Base-by-base conservation (phyloP, 2,113 vertebrate species). In the Notothenia coriiceps region DNA sequence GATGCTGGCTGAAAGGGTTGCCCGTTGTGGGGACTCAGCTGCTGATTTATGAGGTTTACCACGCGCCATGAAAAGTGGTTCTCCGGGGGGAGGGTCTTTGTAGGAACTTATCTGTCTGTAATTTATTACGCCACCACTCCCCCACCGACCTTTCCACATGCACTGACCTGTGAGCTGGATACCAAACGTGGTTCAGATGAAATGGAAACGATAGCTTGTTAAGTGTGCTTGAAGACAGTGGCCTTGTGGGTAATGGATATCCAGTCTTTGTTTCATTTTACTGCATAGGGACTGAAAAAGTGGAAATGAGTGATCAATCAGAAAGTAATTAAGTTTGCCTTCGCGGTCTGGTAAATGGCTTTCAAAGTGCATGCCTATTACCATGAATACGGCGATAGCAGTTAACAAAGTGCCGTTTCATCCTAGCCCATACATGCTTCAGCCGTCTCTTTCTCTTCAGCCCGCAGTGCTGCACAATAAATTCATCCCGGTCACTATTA, bases 1-100 rank as follows among this genome's bases (percentile, higher is more conserved):
- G 80, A 77, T 13, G 65, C 22, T 15, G 63, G 70, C 70, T 77
- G 40, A 60, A 72, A 80, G 50, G 17, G 54, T 64, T 57, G 22
- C 55, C 33, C 3, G 46, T 77, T 50, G 64, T 33, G n/a, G 69
- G 59, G 66, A 84, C 73, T 77, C 56, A 0, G 63, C 46, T 13
- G 7, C 82, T 95, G 94, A 96, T 95, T 94, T 94, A 95, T 92
- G 85, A 85, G 89, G 82, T 92, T 86, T 81, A 67, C 85, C 59
- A n/a, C 64, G 29, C 59, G 49, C 75, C 74, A 56, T 86, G 85
- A 84, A 80, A 87, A 73, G 83, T 29, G 50, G 46, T 8, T 64
- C 77, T 88, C 6, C 1, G 59, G 62, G 77, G 83, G 64, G 25
- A 54, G 78, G 83, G 80, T 86, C 77, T 91, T 93, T 93, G 88